Evolutionary conservation across 2,888 invertebrate species (phyloP), one percentile per base, ranked within the genome.

Genomic region (Caenorhabditis sp.): DNA sequence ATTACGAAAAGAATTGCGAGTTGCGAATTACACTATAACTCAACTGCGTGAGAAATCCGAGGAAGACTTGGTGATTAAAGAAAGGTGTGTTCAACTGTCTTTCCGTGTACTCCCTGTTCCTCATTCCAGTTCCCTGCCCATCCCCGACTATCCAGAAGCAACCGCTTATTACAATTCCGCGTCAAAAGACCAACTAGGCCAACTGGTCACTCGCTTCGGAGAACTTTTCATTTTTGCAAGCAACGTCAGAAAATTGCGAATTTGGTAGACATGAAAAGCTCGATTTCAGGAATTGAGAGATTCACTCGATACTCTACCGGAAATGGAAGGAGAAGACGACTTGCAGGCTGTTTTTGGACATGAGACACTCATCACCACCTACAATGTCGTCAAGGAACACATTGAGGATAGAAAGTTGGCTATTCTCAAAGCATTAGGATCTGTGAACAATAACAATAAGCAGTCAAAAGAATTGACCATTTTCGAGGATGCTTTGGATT

Each of bases 251-350:
- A 44, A 9, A 18, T 24, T 15, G 5, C 32, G 32, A 32, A 32
- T 20, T 50, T 13, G 9, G 15, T 13, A 44, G 11, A n/a, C 26
- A 11, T n/a, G n/a, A 35, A 56, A 44, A 35, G n/a, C 9, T 40
- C 20, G 20, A 26, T 56, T 70, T 79, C 44, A 85, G 83, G 77
- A 81, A 78, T 56, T 83, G 56, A 35, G 85, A 65, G 67, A 77
- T 53, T 56, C 96, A 11, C 93, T 98, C 80, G 95, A 96, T 88
- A 94, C 94, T 35, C 93, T 97, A 78, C 95, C 95, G 11, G 95
- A 95, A 84, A 94, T 98, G 72, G 94, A 94, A 70, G 95, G 96
- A 86, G 95, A 96, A 15, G 95, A 95, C 79, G 96, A 96, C 91
- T 94, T 98, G 85, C 97, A 98, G 93, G 95, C 95, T 89, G 98